These are phyloP conservation scores for Chloroceryle amazona DNA, from an alignment of 2,797 vertebrate species.

Conservation along the genomic window DNA sequence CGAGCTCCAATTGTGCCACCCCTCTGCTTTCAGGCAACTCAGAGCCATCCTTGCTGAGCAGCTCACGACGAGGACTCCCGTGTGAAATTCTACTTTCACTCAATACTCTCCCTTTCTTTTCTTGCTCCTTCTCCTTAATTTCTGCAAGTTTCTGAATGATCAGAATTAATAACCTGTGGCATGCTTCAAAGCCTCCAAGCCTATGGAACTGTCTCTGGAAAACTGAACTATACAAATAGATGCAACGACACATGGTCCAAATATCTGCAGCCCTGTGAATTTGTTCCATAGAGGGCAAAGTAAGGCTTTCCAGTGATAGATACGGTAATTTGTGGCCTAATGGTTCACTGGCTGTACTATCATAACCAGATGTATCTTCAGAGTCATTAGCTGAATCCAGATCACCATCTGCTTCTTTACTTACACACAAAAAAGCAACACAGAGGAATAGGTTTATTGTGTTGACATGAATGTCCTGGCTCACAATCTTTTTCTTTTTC, in stretches of 20 bases:
- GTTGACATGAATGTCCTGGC: conserved; percentile 87
- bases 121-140: conserved; percentile 78
- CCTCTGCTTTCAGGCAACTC: background rate
- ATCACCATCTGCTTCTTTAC: conserved; percentile 93
- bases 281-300: conserved; percentile 89
- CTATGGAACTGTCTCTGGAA: conserved; percentile 94
- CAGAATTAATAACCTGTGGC: conserved; percentile 89
- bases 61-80: background rate
- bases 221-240: conserved; percentile 89
- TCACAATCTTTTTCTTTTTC: conserved; percentile 80
- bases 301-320: conserved; percentile 89
- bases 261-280: conserved; percentile 90
- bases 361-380: conserved; percentile 96
- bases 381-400: conserved; percentile 92
- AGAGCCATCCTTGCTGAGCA: conserved; percentile 1
- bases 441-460: conserved; percentile 95
- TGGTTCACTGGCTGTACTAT: conserved; percentile 95
- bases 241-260: conserved; percentile 90
- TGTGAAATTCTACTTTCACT: conserved; percentile 62
- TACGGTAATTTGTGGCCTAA: conserved; percentile 86
- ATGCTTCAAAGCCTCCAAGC: conserved; percentile 92
- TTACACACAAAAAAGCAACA: conserved; percentile 93
- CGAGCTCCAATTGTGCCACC: background rate
- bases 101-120: conserved; percentile 78
- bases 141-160: conserved; percentile 90